Evolutionary conservation across 1,140 invertebrate species (phyloP).

Genomic region (Drosophila ohnishii): DNA sequence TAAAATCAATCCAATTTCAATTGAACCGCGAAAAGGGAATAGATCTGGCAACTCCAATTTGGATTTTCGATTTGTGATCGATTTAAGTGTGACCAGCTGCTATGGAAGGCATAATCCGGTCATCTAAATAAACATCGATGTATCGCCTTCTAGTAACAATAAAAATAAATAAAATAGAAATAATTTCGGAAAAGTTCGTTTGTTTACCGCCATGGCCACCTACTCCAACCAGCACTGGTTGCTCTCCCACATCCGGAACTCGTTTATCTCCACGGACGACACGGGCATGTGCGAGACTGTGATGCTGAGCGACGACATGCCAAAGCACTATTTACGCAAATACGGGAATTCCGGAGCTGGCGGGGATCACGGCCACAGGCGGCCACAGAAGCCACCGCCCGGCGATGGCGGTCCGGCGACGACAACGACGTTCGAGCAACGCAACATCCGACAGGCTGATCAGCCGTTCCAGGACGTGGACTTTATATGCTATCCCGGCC

Average conservation of each 20-base stretch:
- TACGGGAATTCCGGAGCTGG: slow-evolving; percentile 56
- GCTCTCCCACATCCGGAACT: slow-evolving; percentile 95
- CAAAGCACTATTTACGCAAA: slow-evolving; percentile 85
- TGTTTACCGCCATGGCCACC: slow-evolving; percentile 89
- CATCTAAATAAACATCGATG: slow-evolving; percentile 3
- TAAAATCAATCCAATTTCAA: neutral
- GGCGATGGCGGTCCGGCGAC: slow-evolving; percentile 12
- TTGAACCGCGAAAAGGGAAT: too few species aligned
- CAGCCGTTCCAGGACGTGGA: slow-evolving; percentile 83
- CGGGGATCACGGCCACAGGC: slow-evolving; percentile 46
- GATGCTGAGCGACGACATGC: slow-evolving; percentile 90
- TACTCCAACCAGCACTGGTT: slow-evolving; percentile 97
- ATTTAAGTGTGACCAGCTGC: neutral
- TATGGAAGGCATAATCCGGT: neutral
- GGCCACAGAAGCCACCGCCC: slow-evolving; percentile 49
- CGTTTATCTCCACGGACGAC: slow-evolving; percentile 97
- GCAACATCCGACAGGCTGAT: slow-evolving; percentile 43
- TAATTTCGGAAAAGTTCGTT: slow-evolving; percentile 26
- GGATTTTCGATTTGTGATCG: neutral
- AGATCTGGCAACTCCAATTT: neutral
- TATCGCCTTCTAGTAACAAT: slow-evolving; percentile 7
- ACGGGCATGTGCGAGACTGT: slow-evolving; percentile 89
- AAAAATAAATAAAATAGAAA: slow-evolving; percentile 50
- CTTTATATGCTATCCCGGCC: slow-evolving; percentile 88
- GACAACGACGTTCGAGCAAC: neutral